Evolutionary conservation across 2,113 vertebrate genomes (phyloP), one percentile per base, ranked within the genome.

Genomic region (Notechis scutatus): DNA sequence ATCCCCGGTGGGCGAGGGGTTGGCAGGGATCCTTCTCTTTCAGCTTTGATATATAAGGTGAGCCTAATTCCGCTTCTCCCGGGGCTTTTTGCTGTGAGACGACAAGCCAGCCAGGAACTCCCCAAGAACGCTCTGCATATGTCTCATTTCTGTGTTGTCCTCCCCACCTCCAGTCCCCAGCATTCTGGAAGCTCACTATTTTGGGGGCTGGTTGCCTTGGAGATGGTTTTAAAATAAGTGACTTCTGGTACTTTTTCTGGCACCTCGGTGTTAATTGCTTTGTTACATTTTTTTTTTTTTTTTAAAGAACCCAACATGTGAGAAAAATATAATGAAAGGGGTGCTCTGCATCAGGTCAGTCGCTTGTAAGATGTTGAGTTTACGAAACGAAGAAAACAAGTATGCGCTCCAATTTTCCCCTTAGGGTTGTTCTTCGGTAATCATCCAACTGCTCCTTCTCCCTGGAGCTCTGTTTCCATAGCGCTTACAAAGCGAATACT

Each of bases 1-100:
- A 99, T 99, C 99, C 99, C 99, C 98, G 98, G 99, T 99, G 99
- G 99, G 99, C 98, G 99, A 99, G 99, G 99, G 98, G 98, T 98
- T 95, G 95, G 98, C 98, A 99, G 99, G 99, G 99, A 99, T 99
- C 99, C 98, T 98, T 98, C 98, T 98, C 98, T 98, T 96, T 97
- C 98, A 94, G 98, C 98, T 98, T 98, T 99, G 95, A 98, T 99
- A 95, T 98, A 99, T 96, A 98, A 99, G 98, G 99, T 99, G 97
- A 98, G 95, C 12, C 55, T 87, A 39, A 91, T 90, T 50, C 47
- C 10, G 47, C 0, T 0, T 61, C 23, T 50, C 14, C 47, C 18
- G 45, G 14, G 14, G 45, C 85, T 87, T 50, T 61, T 69, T 6
- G 29, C 90, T 21, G 34, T 14, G 9, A 74, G n/a, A 91, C 29